These are phyloP conservation scores for Anthonomus grandis DNA, from an alignment of 1,140 invertebrate species.

Conservation along the genomic window DNA sequence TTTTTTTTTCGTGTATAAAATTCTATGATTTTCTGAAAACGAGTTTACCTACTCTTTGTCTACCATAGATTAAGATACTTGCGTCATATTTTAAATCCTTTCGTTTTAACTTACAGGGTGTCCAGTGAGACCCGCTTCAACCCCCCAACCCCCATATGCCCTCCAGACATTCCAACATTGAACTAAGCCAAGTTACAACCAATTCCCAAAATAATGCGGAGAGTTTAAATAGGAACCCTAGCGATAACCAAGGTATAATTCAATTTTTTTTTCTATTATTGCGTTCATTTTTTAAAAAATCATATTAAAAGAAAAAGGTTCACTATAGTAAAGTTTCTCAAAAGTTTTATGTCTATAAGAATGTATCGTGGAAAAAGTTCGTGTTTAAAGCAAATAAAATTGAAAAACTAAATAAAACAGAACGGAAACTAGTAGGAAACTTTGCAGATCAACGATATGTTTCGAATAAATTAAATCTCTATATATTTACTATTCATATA, in stretches of 20 bases:
- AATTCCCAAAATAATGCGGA: slow-evolving; percentile 7
- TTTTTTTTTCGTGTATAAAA: not conserved
- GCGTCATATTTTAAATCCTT: not conserved
- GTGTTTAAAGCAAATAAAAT: not conserved
- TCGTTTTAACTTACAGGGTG: slow-evolving; percentile 9
- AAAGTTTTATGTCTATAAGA: not conserved
- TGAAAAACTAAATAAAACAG: not conserved
- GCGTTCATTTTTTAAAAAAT: not conserved
- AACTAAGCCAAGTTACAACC: slow-evolving; percentile 16
- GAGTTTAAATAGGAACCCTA: not conserved
- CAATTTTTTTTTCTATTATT: not conserved
- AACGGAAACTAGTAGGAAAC: not conserved
- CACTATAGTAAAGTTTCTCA: not conserved
- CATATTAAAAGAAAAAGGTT: not conserved
- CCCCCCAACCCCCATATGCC: slow-evolving; percentile 22
- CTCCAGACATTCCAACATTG: slow-evolving; percentile 18
- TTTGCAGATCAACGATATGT: too few species aligned
- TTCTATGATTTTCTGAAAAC: not conserved
- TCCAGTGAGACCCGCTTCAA: slow-evolving; percentile 11
- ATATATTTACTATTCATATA: too few species aligned
- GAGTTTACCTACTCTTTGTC: not conserved
- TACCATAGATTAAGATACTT: not conserved
- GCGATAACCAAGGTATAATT: slow-evolving; percentile 12
- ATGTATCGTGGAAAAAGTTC: not conserved
- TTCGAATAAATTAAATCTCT: too few species aligned